A percentile compares a stretch with the other conserved stretches of the same genome.
Conservation (phyloP, 30 jellyfish, hydroid and myxozoan genomes). For the Aurelia aurita region DNA sequence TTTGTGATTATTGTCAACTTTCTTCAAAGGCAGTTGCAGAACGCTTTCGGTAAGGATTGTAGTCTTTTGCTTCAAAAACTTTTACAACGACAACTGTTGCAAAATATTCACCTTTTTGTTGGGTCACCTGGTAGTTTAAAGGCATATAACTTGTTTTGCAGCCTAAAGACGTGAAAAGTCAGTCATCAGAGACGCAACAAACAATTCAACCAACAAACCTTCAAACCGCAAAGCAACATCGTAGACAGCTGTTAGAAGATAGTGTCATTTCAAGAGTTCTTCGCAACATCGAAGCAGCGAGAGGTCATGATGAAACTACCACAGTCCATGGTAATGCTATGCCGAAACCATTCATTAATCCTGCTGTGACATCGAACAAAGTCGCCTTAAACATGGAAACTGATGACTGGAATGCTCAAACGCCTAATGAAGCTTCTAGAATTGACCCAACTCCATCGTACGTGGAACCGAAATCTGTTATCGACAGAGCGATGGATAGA, state of each 20-base stretch:
- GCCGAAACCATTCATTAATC: constrained; percentile 36
- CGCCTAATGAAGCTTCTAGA: constrained; percentile 12
- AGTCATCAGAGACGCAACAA: too few relatives aligned
- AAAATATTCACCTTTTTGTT: neutral
- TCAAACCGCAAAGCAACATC: neutral
- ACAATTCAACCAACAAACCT: neutral
- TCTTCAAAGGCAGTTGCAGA: too few relatives aligned
- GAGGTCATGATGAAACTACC: neutral
- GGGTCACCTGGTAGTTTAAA: neutral
- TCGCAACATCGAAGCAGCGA: constrained; percentile 21
- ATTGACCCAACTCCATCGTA: neutral
- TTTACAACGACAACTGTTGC: too few relatives aligned
- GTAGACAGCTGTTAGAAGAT: neutral
- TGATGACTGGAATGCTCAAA: constrained; percentile 8
- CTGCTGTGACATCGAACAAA: neutral
- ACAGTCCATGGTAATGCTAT: neutral
- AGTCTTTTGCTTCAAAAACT: too few relatives aligned
- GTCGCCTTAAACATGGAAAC: neutral
- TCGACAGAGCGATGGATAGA: neutral
- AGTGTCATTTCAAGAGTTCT: constrained; percentile 16
- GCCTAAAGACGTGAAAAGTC: too few relatives aligned
- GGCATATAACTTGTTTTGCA: neutral
- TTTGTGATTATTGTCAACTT: too few relatives aligned
- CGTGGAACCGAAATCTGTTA: neutral
- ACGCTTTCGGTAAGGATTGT: too few relatives aligned